Conservation (phyloP, 1,140 invertebrate genomes). For the Delia radicum region DNA sequence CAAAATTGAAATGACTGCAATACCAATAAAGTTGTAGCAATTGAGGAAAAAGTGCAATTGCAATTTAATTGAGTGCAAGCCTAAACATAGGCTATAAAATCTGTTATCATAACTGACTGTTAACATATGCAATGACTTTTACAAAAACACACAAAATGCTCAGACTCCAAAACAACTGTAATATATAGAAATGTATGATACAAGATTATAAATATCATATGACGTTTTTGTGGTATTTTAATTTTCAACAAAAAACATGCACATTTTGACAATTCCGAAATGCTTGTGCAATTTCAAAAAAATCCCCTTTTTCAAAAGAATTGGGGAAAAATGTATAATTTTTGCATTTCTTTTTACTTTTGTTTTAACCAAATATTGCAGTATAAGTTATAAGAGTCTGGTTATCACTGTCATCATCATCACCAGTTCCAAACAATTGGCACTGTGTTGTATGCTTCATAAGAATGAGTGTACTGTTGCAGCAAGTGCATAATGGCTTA, state of each 20-base stretch:
- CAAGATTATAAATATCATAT: neutral
- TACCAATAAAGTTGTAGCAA: neutral
- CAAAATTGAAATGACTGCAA: neutral
- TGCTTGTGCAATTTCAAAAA: neutral
- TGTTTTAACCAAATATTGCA: neutral
- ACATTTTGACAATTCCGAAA: neutral
- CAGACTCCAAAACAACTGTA: neutral
- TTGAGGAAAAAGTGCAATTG: constrained; percentile 1
- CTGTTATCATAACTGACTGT: constrained; percentile 6
- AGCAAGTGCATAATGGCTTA: constrained; percentile 13
- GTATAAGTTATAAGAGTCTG: neutral
- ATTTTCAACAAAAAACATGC: constrained; percentile 1
- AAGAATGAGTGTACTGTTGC: neutral
- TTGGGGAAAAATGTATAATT: neutral
- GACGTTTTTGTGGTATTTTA: constrained; percentile 15
- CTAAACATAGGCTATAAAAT: constrained; percentile 17
- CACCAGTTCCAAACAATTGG: no score
- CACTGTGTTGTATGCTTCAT: neutral
- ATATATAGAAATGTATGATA: neutral
- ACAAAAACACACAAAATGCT: neutral
- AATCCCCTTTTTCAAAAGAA: neutral
- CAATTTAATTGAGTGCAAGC: constrained; percentile 23
- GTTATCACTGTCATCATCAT: neutral
- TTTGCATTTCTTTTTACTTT: neutral
- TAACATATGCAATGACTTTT: constrained; percentile 19